Conservation (phyloP, 1,140 invertebrate species). For the Zophobas atratus region DNA sequence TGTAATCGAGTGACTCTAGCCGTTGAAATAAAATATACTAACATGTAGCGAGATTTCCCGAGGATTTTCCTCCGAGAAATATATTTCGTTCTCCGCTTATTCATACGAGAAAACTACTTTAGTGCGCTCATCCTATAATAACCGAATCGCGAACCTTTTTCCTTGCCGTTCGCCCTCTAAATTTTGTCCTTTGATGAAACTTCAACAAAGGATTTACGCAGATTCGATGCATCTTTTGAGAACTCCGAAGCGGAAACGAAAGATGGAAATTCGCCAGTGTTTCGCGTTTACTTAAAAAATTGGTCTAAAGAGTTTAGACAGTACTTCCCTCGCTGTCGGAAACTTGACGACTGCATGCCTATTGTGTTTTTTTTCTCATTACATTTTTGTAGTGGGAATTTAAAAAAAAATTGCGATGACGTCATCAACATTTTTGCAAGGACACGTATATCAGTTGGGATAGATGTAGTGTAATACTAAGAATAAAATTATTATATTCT, state of each 20-base stretch:
- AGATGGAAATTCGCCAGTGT: too few species aligned
- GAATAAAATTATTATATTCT: too few species aligned
- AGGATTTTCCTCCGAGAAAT: background rate
- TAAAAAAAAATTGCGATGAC: too few species aligned
- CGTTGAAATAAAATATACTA: background rate
- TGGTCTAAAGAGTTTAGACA: too few species aligned
- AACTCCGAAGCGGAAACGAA: background rate
- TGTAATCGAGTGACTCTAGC: background rate
- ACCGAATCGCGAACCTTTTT: background rate
- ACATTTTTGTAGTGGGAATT: too few species aligned
- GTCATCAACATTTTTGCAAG: too few species aligned
- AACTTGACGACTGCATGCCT: too few species aligned
- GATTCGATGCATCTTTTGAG: background rate
- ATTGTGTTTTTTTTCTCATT: too few species aligned
- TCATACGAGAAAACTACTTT: conserved; percentile 4
- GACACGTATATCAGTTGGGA: too few species aligned
- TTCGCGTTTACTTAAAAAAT: too few species aligned
- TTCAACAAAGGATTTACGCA: background rate
- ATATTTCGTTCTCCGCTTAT: background rate
- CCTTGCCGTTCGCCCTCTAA: background rate
- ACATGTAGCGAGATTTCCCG: background rate
- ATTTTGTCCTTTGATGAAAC: conserved; percentile 8
- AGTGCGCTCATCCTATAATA: background rate
- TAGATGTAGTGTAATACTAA: too few species aligned
- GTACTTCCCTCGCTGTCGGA: too few species aligned